Evolutionary conservation across 2,888 invertebrate genomes (phyloP), one percentile per base, ranked within the genome.

Genomic region (Apocheima hispidaria): DNA sequence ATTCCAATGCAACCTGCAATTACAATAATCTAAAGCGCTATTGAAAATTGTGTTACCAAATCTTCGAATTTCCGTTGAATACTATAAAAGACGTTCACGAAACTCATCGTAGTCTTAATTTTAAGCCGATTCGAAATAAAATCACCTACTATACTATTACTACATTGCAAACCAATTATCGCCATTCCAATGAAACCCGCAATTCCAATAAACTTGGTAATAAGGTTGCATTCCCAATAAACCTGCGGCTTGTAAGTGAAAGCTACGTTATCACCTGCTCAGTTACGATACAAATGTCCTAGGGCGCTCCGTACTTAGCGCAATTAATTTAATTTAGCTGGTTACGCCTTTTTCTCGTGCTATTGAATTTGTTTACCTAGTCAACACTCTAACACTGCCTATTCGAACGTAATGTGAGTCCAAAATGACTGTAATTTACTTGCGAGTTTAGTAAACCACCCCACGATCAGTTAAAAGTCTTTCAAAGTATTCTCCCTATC

Each of bases 231-330:
- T 44, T 44, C 43, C 26, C 43, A 26, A 26, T 26, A 4, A 44
- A 46, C 30, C 30, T 30, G 14, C 18, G 30, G n/a, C 21, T 3
- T 14, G n/a, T 50, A 38, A 51, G 51, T 51, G 51, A 51, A 51
- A 51, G 51, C 20, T 18, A n/a, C 36, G 50, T 51, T 51, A 51
- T 51, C 51, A 28, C 51, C 40, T 38, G 33, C 14, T 20, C 18
- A 50, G 50, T 18, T 51, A 18, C 33, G 28, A 33, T 46, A 30
- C 35, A 9, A 26, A 35, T 28, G 40, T 40, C 51, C 51, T 30
- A 18, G n/a, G 51, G 51, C 50, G 36, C 50, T 16, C 38, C 18
- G 38, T 30, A 38, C 38, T 49, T 38, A 28, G 38, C 20, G 51
- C 40, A 40, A 51, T 51, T 40, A 28, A 51, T 30, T 41, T 28